Evolutionary conservation across 2,797 vertebrate genomes (phyloP).

Genomic region (Arrhamphus sclerolepis): DNA sequence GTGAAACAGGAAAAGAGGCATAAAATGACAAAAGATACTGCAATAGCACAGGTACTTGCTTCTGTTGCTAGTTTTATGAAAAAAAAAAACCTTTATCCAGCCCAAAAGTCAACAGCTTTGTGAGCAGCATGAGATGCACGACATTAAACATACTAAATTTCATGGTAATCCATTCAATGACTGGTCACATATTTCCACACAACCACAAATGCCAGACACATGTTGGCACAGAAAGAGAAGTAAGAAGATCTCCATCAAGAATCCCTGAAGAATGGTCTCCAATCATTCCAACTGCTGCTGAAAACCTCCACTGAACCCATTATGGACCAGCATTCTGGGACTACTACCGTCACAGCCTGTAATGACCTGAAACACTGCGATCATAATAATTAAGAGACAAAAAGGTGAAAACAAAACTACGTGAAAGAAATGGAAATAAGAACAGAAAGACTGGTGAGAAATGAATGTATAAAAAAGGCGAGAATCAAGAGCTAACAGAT

Average conservation of each 20-base stretch:
- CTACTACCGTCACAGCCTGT: background rate
- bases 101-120: too few relatives aligned
- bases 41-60: background rate
- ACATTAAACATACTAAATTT: too few relatives aligned
- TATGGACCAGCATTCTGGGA: background rate
- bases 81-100: background rate
- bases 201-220: too few relatives aligned
- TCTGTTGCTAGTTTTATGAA: background rate
- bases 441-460: background rate
- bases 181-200: too few relatives aligned
- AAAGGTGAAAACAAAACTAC: background rate
- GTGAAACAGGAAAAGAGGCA: background rate
- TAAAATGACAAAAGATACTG: constrained; percentile 4
- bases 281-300: background rate
- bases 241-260: too few relatives aligned
- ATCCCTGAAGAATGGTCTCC: background rate
- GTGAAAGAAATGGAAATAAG: background rate
- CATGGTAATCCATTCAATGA: too few relatives aligned
- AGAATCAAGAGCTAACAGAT: background rate
- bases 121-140: too few relatives aligned
- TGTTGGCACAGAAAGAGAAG: too few relatives aligned
- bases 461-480: background rate
- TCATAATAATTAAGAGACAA: background rate
- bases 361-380: background rate
- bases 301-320: background rate